Evolutionary conservation across 2,113 vertebrate genomes (phyloP), one percentile per base, ranked within the genome.

Genomic region (Ibidorhyncha struthersii): DNA sequence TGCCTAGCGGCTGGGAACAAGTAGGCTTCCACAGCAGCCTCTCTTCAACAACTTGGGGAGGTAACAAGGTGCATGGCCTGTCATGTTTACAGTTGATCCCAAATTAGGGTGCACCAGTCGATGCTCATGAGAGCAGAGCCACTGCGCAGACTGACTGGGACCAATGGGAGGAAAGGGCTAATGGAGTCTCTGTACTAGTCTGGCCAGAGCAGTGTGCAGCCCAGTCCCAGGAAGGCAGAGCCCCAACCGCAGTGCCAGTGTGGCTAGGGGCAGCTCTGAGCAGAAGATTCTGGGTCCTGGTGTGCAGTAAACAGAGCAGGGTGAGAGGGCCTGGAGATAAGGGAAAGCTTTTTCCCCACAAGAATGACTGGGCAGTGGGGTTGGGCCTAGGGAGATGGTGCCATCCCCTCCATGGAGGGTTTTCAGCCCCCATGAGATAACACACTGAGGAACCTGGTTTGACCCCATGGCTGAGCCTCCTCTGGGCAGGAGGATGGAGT

Each of bases 201-300:
- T 0, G 21, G 17, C 26, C 26, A 55, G 16, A 59, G 55, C 2
- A 8, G 14, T 43, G 15, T n/a, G 27, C 5, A 34, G 8, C 8
- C 30, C 6, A 26, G 4, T 52, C 8, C 12, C 1, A 1, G 26
- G 19, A 18, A 73, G 26, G 16, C 30, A 81, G 23, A 90, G 4
- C 0, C 9, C 41, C 1, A 0, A 9, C 19, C 32, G 17, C 3
- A 3, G 30, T 26, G 23, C 26, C 2, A 2, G 4, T 14, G 20
- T 4, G 17, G 10, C 9, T 38, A 27, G 27, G 11, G 11, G 9
- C 6, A 59, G 13, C 14, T 67, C 34, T 62, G 20, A 34, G 19
- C 3, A 56, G 49, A 55, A 71, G 14, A 1, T 13, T 7, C 18
- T 59, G 18, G 2, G 12, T 4, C 7, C 4, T 52, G 6, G 7